Evolutionary conservation across 2,797 vertebrate species (phyloP).

Genomic region (Hoplostethus mediterraneus): DNA sequence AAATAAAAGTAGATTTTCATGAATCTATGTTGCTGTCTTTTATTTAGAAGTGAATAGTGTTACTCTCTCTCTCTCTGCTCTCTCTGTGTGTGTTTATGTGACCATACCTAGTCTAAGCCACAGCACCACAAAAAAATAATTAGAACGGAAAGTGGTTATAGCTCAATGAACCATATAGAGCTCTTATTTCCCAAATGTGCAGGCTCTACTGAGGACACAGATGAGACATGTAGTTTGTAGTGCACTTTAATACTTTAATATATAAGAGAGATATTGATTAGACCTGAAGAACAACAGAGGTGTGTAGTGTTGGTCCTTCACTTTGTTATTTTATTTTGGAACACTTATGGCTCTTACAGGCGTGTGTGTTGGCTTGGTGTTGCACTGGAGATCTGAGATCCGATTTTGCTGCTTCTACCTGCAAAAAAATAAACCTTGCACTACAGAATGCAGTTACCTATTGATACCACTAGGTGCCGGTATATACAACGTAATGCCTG

Average conservation of each 20-base stretch:
- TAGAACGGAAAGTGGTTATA: not conserved
- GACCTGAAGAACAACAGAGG: not conserved
- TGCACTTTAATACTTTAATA: too few relatives aligned
- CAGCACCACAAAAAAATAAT: too few relatives aligned
- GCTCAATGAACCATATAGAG: not conserved
- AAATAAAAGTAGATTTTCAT: slow-evolving; percentile 87
- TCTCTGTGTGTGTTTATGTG: not conserved
- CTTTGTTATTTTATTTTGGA: too few relatives aligned
- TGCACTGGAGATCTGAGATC: not conserved
- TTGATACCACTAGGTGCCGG: slow-evolving; percentile 61
- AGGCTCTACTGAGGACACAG: not conserved
- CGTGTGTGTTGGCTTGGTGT: not conserved
- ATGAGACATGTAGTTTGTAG: not conserved
- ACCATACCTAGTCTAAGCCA: too few relatives aligned
- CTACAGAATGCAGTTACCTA: slow-evolving; percentile 22
- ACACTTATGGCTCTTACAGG: too few relatives aligned
- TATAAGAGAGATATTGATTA: not conserved
- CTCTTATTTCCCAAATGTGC: not conserved
- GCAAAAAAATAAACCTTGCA: not conserved
- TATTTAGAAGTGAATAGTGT: slow-evolving; percentile 1
- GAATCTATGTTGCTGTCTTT: slow-evolving; percentile 45
- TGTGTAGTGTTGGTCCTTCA: too few relatives aligned
- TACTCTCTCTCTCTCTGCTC: too few relatives aligned
- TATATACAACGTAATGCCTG: slow-evolving; percentile 31
- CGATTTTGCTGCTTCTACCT: not conserved